Base-by-base conservation (phyloP, 2,888 invertebrate genomes). In the Nemotelus nigrinus region DNA sequence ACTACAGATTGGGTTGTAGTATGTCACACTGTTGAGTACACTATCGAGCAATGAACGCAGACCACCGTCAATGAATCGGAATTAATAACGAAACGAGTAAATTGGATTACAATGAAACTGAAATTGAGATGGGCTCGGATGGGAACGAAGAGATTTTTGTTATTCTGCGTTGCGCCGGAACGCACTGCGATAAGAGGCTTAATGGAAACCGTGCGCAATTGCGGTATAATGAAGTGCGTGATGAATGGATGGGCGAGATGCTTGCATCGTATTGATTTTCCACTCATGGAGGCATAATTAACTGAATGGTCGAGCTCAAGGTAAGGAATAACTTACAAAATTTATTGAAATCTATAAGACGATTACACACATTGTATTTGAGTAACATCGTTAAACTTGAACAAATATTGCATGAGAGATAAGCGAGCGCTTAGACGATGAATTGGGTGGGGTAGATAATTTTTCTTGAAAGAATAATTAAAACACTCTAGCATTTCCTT, bases 61-160 rank as follows among this genome's bases (percentile, higher is more conserved):
- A 74, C 63, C 74, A 60, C 50, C 74, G 60, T 60, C 47, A 48
- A 74, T 41, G 41, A 47, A 39, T 2, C 41, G 39, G 48, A 74
- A 74, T 74, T 74, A 74, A 74, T 50, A 70, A 70, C 63, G 25
- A 74, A 63, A 60, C 58, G 47, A 72, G 44, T 74, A 60, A 74
- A 74, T 74, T 74, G 74, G 74, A 74, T 74, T 74, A 60, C 60
- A 60, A 74, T 63, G 39, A 63, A 63, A 63, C 8, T 63, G 63
- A 25, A 43, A 63, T 63, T 25, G 25, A 25, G 63, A 63, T 57
- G 57, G n/a, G 57, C 57, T n/a, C n/a, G 57, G 43, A 63, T 63
- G 63, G 63, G 43, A 3, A 4, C 8, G 3, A 1, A 10, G 57
- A 25, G 10, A 3, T 5, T 10, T 57, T 57, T 57, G 57, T 25